Percentiles rank a stretch among this genome's conserved stretches.
phyloP scores from a whole-genome alignment of 2,888 invertebrate genomes.

The Drosophila acutilabella region DNA sequence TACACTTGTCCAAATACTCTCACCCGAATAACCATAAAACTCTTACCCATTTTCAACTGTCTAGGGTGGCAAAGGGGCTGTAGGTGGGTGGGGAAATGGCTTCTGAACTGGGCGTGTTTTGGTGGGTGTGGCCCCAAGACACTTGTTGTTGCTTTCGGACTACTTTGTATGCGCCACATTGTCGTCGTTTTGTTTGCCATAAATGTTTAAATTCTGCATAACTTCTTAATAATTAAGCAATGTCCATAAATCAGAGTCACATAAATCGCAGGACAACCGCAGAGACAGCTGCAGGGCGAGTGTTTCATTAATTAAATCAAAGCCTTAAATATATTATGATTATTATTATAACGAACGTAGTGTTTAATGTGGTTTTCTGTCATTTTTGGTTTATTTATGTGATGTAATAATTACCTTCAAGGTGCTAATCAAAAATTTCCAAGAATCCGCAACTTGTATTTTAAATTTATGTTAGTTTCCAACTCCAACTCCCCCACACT shows the following conservation, averaged over 20 bases:
- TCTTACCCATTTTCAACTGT: conserved; percentile 37
- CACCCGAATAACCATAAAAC: conserved; percentile 55
- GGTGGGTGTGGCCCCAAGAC: conserved; percentile 14
- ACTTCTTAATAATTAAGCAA: conserved; percentile 78
- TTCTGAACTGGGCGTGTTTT: conserved; percentile 17
- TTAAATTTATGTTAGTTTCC: not conserved
- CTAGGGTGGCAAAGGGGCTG: conserved; percentile 17
- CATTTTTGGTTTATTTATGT: conserved; percentile 60
- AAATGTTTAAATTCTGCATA: conserved; percentile 78
- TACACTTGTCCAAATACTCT: conserved; percentile 51
- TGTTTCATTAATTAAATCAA: conserved; percentile 51
- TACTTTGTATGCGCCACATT: conserved; percentile 68
- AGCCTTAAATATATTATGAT: conserved; percentile 59
- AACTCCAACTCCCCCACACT: not conserved
- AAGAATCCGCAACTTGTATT: not conserved
- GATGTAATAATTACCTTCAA: conserved; percentile 55
- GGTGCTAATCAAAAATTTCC: conserved; percentile 60
- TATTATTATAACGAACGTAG: conserved; percentile 16
- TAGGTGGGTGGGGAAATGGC: not conserved
- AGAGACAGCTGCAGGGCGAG: conserved; percentile 22
- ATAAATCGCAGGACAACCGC: conserved; percentile 15
- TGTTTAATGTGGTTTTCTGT: conserved; percentile 40
- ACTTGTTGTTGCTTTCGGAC: conserved; percentile 14
- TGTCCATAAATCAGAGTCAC: conserved; percentile 61
- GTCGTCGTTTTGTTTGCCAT: conserved; percentile 66